Evolutionary conservation across 92 coral and sea anemone species (phyloP).

Genomic region (Actinernus sp.): DNA sequence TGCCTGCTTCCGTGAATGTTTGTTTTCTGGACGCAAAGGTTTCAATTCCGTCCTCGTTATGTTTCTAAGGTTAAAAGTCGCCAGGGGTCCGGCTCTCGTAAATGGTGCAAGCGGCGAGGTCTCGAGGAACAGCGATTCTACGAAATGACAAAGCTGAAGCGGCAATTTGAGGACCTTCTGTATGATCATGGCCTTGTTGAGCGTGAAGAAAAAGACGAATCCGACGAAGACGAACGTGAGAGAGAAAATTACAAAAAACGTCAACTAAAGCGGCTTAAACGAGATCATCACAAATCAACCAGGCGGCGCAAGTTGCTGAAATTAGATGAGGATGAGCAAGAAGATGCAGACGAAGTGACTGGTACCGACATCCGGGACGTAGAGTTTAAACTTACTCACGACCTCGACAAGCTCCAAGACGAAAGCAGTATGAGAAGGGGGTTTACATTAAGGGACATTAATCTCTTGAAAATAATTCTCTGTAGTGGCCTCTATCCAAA

Average conservation of each 20-base stretch:
- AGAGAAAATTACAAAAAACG: constrained; percentile 80
- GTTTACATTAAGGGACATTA: constrained; percentile 90
- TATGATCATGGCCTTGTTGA: constrained; percentile 82
- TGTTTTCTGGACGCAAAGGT: too few species aligned
- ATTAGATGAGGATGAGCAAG: constrained; percentile 79
- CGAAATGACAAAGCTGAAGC: constrained; percentile 93
- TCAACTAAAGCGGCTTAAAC: constrained; percentile 79
- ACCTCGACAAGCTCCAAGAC: constrained; percentile 84
- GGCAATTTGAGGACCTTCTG: constrained; percentile 88
- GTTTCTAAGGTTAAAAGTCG: constrained; percentile 74
- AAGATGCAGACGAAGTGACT: constrained; percentile 73
- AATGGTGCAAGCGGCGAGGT: constrained; percentile 95
- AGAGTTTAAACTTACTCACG: constrained; percentile 93
- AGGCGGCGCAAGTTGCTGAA: constrained; percentile 87
- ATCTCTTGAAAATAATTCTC: constrained; percentile 86
- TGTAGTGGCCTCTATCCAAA: constrained; percentile 97
- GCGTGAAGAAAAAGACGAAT: constrained; percentile 56
- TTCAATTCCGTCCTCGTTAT: too few species aligned
- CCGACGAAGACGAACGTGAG: constrained; percentile 77
- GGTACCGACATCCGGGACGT: constrained; percentile 91
- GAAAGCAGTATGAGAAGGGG: constrained; percentile 81
- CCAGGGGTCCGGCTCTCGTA: constrained; percentile 76
- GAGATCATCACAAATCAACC: constrained; percentile 81
- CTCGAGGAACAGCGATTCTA: constrained; percentile 97
- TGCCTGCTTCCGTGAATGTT: too few species aligned